phyloP scores from a whole-genome alignment of 2,113 vertebrate genomes.

The Fukomys damarensis region DNA sequence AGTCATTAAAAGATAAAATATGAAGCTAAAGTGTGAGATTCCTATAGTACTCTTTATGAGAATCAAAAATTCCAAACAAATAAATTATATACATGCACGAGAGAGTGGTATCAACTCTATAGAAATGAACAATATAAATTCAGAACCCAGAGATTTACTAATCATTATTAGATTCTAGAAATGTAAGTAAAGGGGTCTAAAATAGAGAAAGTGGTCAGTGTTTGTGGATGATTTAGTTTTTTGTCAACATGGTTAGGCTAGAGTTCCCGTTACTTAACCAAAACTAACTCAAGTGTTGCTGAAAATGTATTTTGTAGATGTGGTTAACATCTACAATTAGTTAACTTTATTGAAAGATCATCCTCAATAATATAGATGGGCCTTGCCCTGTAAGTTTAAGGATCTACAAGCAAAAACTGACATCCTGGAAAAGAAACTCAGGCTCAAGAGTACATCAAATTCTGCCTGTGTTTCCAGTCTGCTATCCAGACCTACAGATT shows the following conservation, averaged over 20 bases:
- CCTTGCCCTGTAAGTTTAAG: background rate
- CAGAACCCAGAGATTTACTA: background rate
- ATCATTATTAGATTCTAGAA: background rate
- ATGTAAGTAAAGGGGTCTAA: background rate
- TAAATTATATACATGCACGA: background rate
- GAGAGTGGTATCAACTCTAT: background rate
- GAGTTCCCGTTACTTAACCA: background rate
- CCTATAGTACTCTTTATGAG: background rate
- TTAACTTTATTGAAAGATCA: background rate
- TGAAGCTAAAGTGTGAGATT: background rate
- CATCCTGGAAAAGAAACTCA: background rate
- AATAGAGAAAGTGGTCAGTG: background rate
- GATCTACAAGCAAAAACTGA: background rate
- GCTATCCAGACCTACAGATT: background rate
- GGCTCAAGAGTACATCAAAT: background rate
- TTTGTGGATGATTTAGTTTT: background rate
- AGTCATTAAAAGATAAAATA: background rate
- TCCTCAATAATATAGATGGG: too few species aligned
- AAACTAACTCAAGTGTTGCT: background rate
- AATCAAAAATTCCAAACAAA: background rate
- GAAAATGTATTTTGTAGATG: background rate
- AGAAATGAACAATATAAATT: background rate
- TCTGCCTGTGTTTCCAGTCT: background rate
- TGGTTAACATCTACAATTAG: background rate
- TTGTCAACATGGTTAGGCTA: background rate